Conservation (phyloP, 2,888 invertebrate genomes). For the Pseudococcus jackbeardsleyi region DNA sequence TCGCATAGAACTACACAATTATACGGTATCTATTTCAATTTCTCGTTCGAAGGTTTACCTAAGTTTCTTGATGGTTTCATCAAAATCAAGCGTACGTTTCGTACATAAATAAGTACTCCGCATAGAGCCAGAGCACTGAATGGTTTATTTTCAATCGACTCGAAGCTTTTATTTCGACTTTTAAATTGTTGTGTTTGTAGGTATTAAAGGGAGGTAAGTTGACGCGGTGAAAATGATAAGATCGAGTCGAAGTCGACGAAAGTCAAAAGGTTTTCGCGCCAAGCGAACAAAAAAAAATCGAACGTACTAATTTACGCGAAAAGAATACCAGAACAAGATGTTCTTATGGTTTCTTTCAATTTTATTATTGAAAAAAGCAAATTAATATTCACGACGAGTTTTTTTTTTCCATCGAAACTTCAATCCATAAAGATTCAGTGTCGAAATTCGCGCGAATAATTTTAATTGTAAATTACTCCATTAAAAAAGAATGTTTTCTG, state of each 20-base stretch:
- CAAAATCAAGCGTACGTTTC: conserved; percentile 6
- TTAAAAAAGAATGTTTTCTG: neutral
- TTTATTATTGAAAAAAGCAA: conserved; percentile 20
- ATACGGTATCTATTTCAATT: neutral
- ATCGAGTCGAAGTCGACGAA: neutral
- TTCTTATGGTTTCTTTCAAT: neutral
- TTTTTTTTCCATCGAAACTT: neutral
- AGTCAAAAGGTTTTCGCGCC: neutral
- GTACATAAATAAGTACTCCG: neutral
- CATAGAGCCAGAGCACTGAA: neutral
- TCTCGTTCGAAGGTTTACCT: neutral
- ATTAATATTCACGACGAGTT: conserved; percentile 36
- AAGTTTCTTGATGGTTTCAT: conserved; percentile 12
- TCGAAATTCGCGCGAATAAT: conserved; percentile 32
- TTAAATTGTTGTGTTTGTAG: neutral
- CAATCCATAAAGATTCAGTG: neutral
- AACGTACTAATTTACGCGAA: conserved; percentile 17
- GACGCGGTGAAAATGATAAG: conserved; percentile 21
- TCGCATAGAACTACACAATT: neutral
- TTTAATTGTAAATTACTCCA: conserved; percentile 35
- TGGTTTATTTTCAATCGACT: conserved; percentile 26
- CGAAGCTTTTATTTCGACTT: neutral
- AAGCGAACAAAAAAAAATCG: neutral
- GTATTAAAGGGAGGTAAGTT: neutral
- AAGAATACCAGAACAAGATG: conserved; percentile 25